phyloP scores from a whole-genome alignment of 2,113 vertebrate genomes.

The Mobula birostris region DNA sequence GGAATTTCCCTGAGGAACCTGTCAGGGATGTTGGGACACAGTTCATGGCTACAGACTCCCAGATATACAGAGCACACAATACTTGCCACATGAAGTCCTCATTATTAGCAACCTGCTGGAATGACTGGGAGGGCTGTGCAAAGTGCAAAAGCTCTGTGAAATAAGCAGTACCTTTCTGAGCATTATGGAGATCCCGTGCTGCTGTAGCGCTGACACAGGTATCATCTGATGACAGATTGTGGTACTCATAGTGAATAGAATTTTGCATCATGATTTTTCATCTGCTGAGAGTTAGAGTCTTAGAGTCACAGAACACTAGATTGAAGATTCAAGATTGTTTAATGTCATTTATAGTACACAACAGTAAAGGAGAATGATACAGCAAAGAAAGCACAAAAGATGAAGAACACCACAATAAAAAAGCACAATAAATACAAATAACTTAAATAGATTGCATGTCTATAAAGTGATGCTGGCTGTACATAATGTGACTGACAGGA shows the following conservation, averaged over 20 bases:
- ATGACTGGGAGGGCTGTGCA: slow-evolving; percentile 47
- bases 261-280: neutral
- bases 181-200: slow-evolving; percentile 39
- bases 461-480: no score
- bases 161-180: slow-evolving; percentile 43
- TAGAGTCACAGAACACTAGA: no score
- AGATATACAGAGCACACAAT: slow-evolving; percentile 51
- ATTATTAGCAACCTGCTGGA: slow-evolving; percentile 47
- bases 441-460: no score
- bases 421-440: no score
- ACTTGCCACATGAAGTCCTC: slow-evolving; percentile 48
- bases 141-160: slow-evolving; percentile 45
- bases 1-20: slow-evolving; percentile 43
- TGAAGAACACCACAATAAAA: no score
- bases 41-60: slow-evolving; percentile 48
- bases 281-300: neutral
- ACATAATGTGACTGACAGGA: no score
- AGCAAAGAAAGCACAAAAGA: neutral
- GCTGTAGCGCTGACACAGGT: neutral
- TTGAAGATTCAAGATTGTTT: no score
- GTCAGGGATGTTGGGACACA: slow-evolving; percentile 48
- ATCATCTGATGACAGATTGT: neutral
- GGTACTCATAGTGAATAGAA: neutral
- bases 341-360: no score
- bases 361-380: neutral